Conservation (phyloP, 2,888 invertebrate species). For the Omphaloscelis lunosa region DNA sequence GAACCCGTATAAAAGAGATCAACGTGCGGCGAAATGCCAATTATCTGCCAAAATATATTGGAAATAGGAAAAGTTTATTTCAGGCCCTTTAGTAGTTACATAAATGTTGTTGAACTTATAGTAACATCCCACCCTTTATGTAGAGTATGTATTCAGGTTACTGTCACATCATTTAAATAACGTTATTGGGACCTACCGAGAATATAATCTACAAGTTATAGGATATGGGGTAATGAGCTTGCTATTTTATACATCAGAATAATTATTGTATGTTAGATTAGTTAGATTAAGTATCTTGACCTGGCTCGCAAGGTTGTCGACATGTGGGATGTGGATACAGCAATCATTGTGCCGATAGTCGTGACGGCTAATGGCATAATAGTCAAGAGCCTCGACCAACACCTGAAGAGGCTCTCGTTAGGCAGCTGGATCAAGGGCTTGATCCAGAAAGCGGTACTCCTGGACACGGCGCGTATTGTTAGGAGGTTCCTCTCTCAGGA, state of each 20-base stretch:
- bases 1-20: not conserved
- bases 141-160: slow-evolving; percentile 22
- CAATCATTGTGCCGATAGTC: too few relatives aligned
- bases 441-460: too few relatives aligned
- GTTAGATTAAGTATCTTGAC: too few relatives aligned
- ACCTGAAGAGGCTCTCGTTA: too few relatives aligned
- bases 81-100: not conserved
- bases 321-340: too few relatives aligned
- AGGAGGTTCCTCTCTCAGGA: too few relatives aligned
- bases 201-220: slow-evolving; percentile 18
- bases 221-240: slow-evolving; percentile 28
- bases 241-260: not conserved
- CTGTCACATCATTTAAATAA: slow-evolving; percentile 31
- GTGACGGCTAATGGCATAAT: too few relatives aligned
- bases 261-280: too few relatives aligned
- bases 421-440: too few relatives aligned
- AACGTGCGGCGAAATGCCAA: not conserved
- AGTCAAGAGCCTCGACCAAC: too few relatives aligned
- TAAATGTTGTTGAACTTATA: not conserved
- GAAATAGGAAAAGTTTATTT: not conserved
- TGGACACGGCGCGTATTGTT: too few relatives aligned
- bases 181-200: slow-evolving; percentile 7
- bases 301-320: too few relatives aligned
- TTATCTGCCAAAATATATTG: not conserved
- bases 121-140: not conserved